Evolutionary conservation across 2,888 invertebrate species (phyloP), one percentile per base, ranked within the genome.

Genomic region (Phymatocera aterrima): DNA sequence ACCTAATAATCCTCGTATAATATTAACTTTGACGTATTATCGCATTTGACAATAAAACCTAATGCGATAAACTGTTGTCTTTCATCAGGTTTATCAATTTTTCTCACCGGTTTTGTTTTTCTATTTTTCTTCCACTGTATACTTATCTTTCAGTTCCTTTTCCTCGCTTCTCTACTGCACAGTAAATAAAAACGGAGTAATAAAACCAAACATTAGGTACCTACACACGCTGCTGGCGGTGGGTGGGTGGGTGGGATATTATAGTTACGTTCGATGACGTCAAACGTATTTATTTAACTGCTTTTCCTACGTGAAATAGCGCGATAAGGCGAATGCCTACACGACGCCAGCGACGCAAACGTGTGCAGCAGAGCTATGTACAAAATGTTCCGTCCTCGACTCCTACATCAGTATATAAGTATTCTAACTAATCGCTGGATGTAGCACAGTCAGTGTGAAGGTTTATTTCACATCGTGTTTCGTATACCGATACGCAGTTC

Each of bases 201-300:
- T 57, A 57, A 57, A 57, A 57, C 28, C 28, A 28, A 57, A 57
- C 57, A 0, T 24, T 18, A 51, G 8, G 28, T 24, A 15, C 28
- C 10, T n/a, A n/a, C n/a, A 57, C 28, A 57, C 57, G 57, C 28
- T 24, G 24, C 24, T 12, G 57, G 1, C 21, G 57, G 24, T 57
- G 28, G 5, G 40, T 21, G 1, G 34, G 34, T 64, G 21, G 61
- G 37, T 34, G 61, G 34, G n/a, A 43, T 12, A 64, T 64, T 10
- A 64, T 64, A 64, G 37, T 64, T 64, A 37, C 18, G 61, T 64
- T 64, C 3, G 18, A 64, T 64, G 61, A 64, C 61, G 61, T 64
- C 61, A 37, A 64, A 34, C 34, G 34, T 31, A 37, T 18, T 12
- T 64, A 18, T 37, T 37, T 61, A 34, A 34, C 34, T 18, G 34